Conservation (phyloP, 35 echinoderm and acorn worm species). For the Antedon bifida region DNA sequence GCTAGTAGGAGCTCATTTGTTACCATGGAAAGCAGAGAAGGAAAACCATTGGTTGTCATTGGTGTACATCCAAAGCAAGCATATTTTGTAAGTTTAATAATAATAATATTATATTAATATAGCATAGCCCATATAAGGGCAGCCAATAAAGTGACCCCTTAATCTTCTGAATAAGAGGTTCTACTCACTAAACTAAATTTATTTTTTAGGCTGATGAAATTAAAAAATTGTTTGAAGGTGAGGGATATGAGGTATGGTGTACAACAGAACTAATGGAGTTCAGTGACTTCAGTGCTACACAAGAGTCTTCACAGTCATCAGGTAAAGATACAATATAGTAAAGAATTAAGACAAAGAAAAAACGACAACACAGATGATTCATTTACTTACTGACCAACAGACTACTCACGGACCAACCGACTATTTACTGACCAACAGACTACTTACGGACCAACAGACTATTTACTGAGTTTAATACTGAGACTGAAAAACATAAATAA, state of each 20-base stretch:
- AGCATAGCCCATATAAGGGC: background rate
- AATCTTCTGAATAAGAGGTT: no score
- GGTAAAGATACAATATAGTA: no score
- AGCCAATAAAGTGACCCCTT: background rate
- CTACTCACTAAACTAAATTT: background rate
- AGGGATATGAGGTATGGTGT: constrained; percentile 20
- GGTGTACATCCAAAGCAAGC: constrained; percentile 59
- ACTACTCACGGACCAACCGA: no score
- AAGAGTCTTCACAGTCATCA: background rate
- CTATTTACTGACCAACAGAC: no score
- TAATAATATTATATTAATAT: background rate
- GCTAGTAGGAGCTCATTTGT: background rate
- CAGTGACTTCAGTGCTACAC: background rate
- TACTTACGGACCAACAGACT: no score
- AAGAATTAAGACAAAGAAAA: no score
- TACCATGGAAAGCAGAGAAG: constrained; percentile 32
- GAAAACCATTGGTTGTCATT: constrained; percentile 54
- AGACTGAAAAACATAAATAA: no score
- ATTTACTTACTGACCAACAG: no score
- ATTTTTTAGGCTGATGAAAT: constrained; percentile 36
- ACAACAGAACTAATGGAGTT: background rate
- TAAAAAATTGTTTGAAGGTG: constrained; percentile 48
- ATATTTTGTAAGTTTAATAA: constrained; percentile 77
- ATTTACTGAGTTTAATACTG: no score
- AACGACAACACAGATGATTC: no score